Base-by-base conservation (phyloP, 2,888 invertebrate genomes). In the Limnephilus marmoratus region DNA sequence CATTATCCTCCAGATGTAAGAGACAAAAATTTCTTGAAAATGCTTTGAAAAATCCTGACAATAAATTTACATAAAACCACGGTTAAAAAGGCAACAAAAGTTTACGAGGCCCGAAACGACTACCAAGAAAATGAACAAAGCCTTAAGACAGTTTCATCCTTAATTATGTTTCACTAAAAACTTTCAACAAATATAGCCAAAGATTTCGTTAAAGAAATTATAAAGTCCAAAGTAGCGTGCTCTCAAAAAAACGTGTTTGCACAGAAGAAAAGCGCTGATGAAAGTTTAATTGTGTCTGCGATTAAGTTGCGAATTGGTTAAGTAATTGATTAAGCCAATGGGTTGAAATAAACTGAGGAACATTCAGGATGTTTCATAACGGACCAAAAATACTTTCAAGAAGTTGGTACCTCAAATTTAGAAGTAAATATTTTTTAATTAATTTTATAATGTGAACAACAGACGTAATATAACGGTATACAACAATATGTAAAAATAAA, bases 31-130 rank as follows among this genome's bases (percentile, higher is more conserved):
- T 15, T 15, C 13, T 49, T 15, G 4, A 49, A 53, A 68, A 9
- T 68, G 7, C 68, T 68, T 68, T 24, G 24, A 68, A 68, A 68
- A 68, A 68, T 24, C 68, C n/a, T 68, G 3, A 24, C 68, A 24
- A 68, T 24, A 68, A 24, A 68, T 68, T 68, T 24, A 68, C 68
- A 68, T 68, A 68, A 68, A 68, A 68, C 68, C 68, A 68, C 68
- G 68, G 24, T 68, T 68, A 68, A 68, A 68, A 68, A 68, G 24
- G 68, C 24, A 68, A 68, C 68, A 68, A 68, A 68, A 68, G 24
- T 68, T 68, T 68, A 68, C 68, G 68, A 68, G 68, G 68, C 68
- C 68, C 68, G 68, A 68, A 68, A 68, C 68, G 68, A 68, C 68
- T 68, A 24, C 68, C 7, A 68, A 68, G 68, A 68, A 68, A 68